Conservation (phyloP, 2,797 vertebrate species). For the Hemibagrus guttatus region DNA sequence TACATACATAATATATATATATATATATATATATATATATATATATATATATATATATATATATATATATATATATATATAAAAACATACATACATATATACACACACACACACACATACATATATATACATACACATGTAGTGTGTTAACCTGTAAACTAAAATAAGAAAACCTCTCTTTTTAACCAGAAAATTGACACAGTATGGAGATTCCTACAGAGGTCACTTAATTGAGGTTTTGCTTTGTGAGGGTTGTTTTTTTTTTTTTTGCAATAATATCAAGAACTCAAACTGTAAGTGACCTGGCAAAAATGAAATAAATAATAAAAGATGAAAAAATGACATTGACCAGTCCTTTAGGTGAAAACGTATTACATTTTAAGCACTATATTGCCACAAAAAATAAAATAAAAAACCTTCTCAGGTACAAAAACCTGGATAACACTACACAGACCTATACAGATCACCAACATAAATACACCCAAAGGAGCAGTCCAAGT, state of each 20-base stretch:
- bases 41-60: no score
- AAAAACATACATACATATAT: no score
- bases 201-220: conserved; percentile 98
- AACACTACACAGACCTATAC: conserved; percentile 8
- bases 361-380: conserved; percentile 68
- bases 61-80: no score
- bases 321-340: conserved; percentile 71
- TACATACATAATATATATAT: no score
- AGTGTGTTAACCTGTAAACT: no score
- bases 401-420: background rate
- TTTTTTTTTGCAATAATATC: conserved; percentile 72
- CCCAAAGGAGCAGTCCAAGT: conserved; percentile 96
- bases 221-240: conserved; percentile 96
- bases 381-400: conserved; percentile 8
- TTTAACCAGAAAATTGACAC: conserved; percentile 77
- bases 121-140: no score
- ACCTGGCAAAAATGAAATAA: conserved; percentile 84
- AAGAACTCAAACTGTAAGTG: conserved; percentile 92
- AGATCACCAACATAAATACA: conserved; percentile 66
- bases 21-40: no score
- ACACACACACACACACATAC: no score
- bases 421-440: conserved; percentile 11
- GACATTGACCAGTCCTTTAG: conserved; percentile 94
- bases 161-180: no score
- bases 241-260: conserved; percentile 63